Base-by-base conservation (phyloP, 2,113 vertebrate genomes). In the Noturus placidus region DNA sequence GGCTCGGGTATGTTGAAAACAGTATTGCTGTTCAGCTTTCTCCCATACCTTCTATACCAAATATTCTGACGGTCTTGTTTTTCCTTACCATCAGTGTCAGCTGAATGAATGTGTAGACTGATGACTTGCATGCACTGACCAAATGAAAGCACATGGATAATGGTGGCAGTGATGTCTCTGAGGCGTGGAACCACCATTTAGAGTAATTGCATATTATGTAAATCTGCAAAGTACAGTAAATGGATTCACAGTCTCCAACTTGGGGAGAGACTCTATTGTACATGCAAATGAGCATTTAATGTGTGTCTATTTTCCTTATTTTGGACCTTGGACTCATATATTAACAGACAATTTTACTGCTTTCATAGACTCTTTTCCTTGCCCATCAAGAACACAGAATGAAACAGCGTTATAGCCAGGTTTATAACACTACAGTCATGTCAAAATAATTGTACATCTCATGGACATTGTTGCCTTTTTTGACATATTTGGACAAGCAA, bases 31-130 rank as follows among this genome's bases (percentile, higher is more conserved):
- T 63, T 77, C 56, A 38, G 52, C 25, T 87, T 85, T 88, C 27
- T 77, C 86, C 76, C 83, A 42, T 90, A 92, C 89, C 88, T 91
- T 91, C 89, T 61, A 25, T 57, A 88, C 90, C 87, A 88, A 92
- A 90, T 91, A 91, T 83, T 78, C 74, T 88, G 81, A 74, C 78
- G 57, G 52, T 81, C 8, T 61, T 86, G 82, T 70, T n/a, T 89
- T 76, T 87, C 84, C 63, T 81, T 83, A 46, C 63, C 59, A 20
- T 67, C 27, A 15, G 38, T 61, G 52, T 79, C 76, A 63, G 22
- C 4, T 82, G 25, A 82, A 70, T 84, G 52, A 50, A 42, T 6
- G 35, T 38, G 74, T 85, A 84, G 46, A 72, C 79, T 77, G 82
- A 82, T 89, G 42, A 77, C 63, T 82, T 82, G 30, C 17, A 52